A percentile compares a stretch with the other conserved stretches of the same genome.
These are phyloP conservation scores for Chelonia mydas DNA, from an alignment of 2,797 vertebrate genomes.

Conservation along the genomic window DNA sequence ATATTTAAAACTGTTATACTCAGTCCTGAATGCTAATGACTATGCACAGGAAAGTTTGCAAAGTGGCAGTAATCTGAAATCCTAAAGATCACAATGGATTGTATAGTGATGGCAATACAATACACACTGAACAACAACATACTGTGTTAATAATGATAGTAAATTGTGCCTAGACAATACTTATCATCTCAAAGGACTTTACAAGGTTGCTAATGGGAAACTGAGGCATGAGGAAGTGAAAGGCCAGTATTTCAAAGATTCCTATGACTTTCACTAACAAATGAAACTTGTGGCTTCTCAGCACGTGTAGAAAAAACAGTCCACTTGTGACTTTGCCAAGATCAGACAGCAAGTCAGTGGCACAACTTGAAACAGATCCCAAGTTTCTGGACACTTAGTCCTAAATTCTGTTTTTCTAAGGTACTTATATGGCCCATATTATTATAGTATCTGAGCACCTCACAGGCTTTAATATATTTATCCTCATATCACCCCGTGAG, in stretches of 20 bases:
- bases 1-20: not conserved
- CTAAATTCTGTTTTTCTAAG: not conserved
- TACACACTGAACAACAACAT: not conserved
- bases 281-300: not conserved
- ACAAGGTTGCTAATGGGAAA: not conserved
- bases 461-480: not conserved
- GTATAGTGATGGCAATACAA: fast-evolving
- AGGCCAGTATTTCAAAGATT: fast-evolving
- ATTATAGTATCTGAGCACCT: not conserved
- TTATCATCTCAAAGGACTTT: not conserved
- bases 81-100: not conserved
- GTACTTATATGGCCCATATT: not conserved
- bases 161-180: fast-evolving
- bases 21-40: fast-evolving
- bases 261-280: not conserved
- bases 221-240: fast-evolving
- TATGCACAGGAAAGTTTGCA: fast-evolving
- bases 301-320: not conserved
- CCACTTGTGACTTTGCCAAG: not conserved
- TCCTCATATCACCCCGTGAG: fast-evolving
- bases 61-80: not conserved
- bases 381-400: not conserved
- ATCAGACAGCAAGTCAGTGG: not conserved
- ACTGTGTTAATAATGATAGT: not conserved
- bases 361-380: not conserved